Evolutionary conservation across 2,888 invertebrate species (phyloP).

Genomic region (Beris chalybata): DNA sequence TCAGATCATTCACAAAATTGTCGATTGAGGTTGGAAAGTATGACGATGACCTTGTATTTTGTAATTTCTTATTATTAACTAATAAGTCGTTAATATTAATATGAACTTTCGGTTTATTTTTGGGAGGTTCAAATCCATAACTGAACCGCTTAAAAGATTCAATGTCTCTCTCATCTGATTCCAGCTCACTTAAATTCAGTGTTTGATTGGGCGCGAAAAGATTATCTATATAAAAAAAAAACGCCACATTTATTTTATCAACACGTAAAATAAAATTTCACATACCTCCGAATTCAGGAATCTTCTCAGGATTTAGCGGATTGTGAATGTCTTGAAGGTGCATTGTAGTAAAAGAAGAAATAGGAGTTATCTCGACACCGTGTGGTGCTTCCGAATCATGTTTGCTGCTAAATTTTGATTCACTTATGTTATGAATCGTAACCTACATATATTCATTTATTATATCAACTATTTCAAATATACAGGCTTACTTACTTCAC

Average conservation of each 20-base stretch:
- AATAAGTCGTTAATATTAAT: constrained; percentile 79
- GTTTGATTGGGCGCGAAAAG: constrained; percentile 82
- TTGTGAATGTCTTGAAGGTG: no score
- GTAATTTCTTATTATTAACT: constrained; percentile 49
- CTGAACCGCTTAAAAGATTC: constrained; percentile 88
- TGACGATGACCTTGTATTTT: constrained; percentile 48
- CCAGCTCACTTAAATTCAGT: constrained; percentile 75
- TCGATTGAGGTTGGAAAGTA: constrained; percentile 48
- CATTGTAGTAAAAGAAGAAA: constrained; percentile 40
- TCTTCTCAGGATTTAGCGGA: no score
- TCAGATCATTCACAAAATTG: no score
- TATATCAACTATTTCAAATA: neutral
- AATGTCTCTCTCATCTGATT: constrained; percentile 78
- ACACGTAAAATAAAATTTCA: no score
- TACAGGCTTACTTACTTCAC: constrained; percentile 48
- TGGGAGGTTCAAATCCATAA: constrained; percentile 77
- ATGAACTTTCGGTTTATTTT: constrained; percentile 75
- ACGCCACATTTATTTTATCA: no score
- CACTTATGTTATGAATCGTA: constrained; percentile 56
- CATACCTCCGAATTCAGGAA: no score
- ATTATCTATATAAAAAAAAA: constrained; percentile 55
- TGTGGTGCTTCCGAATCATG: constrained; percentile 51
- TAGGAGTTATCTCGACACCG: constrained; percentile 55
- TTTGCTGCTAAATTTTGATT: constrained; percentile 54
- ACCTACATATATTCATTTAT: constrained; percentile 45